A percentile compares a stretch with the other conserved stretches of the same genome.
Conservation (phyloP, 2,797 vertebrate species). For the Rhodeus uyekii region DNA sequence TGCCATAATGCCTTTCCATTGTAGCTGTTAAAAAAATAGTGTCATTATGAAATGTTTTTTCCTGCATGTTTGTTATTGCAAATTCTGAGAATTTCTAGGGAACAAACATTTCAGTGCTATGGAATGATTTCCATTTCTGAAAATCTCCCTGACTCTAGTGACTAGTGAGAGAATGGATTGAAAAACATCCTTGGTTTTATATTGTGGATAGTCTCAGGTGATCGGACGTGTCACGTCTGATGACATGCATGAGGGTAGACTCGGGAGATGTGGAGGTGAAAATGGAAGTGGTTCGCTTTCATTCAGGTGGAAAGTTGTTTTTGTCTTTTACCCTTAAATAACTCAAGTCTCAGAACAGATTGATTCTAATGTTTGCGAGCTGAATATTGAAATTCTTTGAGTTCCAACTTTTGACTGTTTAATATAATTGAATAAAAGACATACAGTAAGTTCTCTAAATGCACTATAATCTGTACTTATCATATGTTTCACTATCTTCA, state of each 20-base stretch:
- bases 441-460: background rate
- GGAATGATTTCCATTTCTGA: background rate
- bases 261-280: slow-evolving; percentile 50
- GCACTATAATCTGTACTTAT: slow-evolving; percentile 1
- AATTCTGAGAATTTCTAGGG: background rate
- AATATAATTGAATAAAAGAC: background rate
- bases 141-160: background rate
- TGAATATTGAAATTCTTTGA: background rate
- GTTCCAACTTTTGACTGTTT: background rate
- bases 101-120: background rate
- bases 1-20: background rate
- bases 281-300: slow-evolving; percentile 43
- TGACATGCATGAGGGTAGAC: slow-evolving; percentile 11
- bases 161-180: background rate
- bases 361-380: background rate
- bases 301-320: slow-evolving; percentile 6
- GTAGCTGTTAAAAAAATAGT: background rate
- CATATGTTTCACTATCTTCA: background rate
- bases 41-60: background rate
- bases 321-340: slow-evolving; percentile 15
- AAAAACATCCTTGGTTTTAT: background rate
- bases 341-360: background rate
- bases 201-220: slow-evolving; percentile 5
- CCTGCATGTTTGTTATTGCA: background rate
- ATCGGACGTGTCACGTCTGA: slow-evolving; percentile 18